A percentile compares a stretch with the other conserved stretches of the same genome.
Conservation (phyloP, 2,113 vertebrate genomes). For the Lagenorhynchus albirostris region DNA sequence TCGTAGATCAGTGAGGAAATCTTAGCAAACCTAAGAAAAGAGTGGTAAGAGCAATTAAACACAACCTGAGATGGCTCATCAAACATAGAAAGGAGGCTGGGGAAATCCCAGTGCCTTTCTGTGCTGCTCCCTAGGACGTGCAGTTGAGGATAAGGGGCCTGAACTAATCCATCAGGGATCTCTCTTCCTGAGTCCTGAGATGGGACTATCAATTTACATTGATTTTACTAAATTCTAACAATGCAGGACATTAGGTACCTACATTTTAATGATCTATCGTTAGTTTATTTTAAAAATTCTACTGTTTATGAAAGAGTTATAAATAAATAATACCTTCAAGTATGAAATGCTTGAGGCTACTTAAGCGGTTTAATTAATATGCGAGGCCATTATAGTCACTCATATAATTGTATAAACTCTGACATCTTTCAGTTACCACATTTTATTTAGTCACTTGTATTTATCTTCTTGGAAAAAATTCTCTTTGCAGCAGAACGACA, state of each 20-base stretch:
- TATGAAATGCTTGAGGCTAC: not conserved
- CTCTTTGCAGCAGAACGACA: not conserved
- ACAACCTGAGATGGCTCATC: not conserved
- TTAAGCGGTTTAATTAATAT: not conserved
- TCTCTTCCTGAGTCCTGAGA: not conserved
- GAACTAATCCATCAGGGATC: not conserved
- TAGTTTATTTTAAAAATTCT: not conserved
- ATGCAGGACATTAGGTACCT: not conserved
- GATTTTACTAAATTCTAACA: not conserved
- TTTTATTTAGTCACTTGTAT: not conserved
- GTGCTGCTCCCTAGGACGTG: not conserved
- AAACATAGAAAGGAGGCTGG: not conserved
- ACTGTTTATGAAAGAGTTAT: not conserved
- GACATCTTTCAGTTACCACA: not conserved
- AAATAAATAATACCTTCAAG: not conserved
- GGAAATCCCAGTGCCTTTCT: not conserved
- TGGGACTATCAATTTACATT: not conserved
- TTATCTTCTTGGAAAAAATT: slow-evolving; percentile 1
- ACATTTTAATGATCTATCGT: not conserved
- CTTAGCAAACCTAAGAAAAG: not conserved
- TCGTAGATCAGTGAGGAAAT: not conserved
- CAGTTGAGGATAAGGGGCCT: fast-evolving
- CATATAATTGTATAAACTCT: not conserved
- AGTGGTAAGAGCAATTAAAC: not conserved
- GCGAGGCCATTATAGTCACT: not conserved